Evolutionary conservation across 1,140 invertebrate genomes (phyloP), one percentile per base, ranked within the genome.

Genomic region (Condylostylus longicornis): DNA sequence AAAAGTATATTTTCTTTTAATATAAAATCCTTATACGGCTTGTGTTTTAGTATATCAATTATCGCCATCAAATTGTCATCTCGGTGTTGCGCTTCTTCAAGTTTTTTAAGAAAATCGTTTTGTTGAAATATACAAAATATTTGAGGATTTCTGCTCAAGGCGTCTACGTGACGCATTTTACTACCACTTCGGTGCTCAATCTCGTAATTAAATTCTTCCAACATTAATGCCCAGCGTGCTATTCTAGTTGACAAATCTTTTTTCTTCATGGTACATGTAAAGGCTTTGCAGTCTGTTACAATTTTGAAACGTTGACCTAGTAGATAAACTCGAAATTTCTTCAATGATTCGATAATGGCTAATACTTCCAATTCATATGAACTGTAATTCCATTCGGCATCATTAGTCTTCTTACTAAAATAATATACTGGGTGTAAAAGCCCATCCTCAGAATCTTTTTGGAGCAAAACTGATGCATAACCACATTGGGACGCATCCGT

Each of bases 291-390:
- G 37, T 60, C 61, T 0, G 54, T 62, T 5, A 59, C 42, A 9
- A 71, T 62, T 35, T 64, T 59, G 43, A 68, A 67, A 6, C 56
- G 35, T 32, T 48, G 61, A 13, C 61, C 61, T 14, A 63, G 45
- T 19, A 73, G 42, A 48, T 68, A 74, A 12, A 56, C 41, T 40
- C 60, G 31, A 42, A 69, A 71, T 35, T 67, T 62, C 35, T 64
- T 53, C 4, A 72, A 45, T 1, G 63, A 63, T 47, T 54, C 53
- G 4, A 69, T 50, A 8, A 71, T 60, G 0, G 67, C 65, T 20
- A 72, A 43, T 18, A 58, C 57, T 51, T 72, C 65, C 33, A 65
- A 43, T 44, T 71, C 60, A 37, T 64, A 66, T 33, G 53, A 61
- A 6, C 41, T 45, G 37, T 65, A 70, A 25, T 61, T 61, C 12